Conservation (phyloP, 1,140 invertebrate species). For the Xylocopa sonorina region DNA sequence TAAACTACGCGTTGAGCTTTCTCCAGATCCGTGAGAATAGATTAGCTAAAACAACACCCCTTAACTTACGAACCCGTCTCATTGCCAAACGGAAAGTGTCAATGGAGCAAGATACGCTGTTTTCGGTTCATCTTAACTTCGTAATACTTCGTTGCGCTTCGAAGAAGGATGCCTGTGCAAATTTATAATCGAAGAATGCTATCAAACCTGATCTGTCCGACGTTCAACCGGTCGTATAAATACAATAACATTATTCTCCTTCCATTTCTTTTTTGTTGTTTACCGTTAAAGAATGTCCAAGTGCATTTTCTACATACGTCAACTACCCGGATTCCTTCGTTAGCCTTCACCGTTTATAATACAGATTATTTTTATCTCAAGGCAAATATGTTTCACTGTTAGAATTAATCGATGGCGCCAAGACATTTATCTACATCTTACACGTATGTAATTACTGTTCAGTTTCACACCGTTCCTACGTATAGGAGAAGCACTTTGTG, state of each 20-base stretch:
- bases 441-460: slow-evolving; percentile 17
- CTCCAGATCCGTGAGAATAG: not conserved
- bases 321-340: slow-evolving; percentile 14
- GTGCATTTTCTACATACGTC: slow-evolving; percentile 5
- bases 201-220: not conserved
- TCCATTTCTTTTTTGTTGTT: not conserved
- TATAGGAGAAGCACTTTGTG: slow-evolving; percentile 42
- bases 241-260: not conserved
- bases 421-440: slow-evolving; percentile 15
- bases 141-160: slow-evolving; percentile 32
- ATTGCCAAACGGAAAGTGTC: slow-evolving; percentile 20
- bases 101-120: slow-evolving; percentile 1
- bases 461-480: slow-evolving; percentile 28
- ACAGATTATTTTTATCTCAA: slow-evolving; percentile 57
- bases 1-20: slow-evolving; percentile 29
- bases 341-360: slow-evolving; percentile 18
- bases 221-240: slow-evolving; percentile 8
- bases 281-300: slow-evolving; percentile 1
- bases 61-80: slow-evolving; percentile 16
- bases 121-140: not conserved
- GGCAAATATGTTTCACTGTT: slow-evolving; percentile 65
- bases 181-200: slow-evolving; percentile 11
- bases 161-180: not conserved
- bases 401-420: slow-evolving; percentile 41
- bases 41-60: slow-evolving; percentile 2